phyloP scores from a whole-genome alignment of 2,888 invertebrate species.

The Xanthia icteritia region DNA sequence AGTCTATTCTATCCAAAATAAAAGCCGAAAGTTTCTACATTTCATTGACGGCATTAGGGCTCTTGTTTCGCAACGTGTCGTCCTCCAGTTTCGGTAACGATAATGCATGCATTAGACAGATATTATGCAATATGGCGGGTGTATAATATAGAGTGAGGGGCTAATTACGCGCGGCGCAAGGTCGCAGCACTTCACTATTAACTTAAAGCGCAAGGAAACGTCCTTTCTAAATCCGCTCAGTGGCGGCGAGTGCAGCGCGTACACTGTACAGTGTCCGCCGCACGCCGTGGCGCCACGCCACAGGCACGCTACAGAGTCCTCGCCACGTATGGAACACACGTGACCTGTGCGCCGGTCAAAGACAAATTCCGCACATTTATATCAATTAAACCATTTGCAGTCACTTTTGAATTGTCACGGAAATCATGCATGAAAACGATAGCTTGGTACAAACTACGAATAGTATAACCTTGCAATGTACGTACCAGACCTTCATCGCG shows the following conservation, averaged over 20 bases:
- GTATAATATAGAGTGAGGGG: conserved; percentile 29
- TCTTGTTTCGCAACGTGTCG: conserved; percentile 18
- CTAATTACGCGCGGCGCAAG: conserved; percentile 46
- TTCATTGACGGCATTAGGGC: neutral
- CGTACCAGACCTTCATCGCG: neutral
- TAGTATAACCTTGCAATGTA: neutral
- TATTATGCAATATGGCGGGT: conserved; percentile 19
- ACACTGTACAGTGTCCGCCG: neutral
- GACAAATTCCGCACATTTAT: neutral
- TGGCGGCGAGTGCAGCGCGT: neutral
- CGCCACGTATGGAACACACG: neutral
- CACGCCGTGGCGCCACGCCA: neutral
- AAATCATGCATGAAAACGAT: neutral
- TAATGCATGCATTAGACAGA: conserved; percentile 29
- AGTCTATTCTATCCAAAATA: too few species aligned
- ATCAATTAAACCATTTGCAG: neutral
- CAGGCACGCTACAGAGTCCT: neutral
- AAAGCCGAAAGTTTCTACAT: too few species aligned
- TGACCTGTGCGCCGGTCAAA: too few species aligned
- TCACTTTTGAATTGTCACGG: neutral
- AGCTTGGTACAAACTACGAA: too few species aligned
- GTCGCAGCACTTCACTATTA: conserved; percentile 35
- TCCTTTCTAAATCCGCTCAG: conserved; percentile 59
- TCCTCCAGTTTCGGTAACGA: conserved; percentile 14
- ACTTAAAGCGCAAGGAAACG: conserved; percentile 50